phyloP scores from a whole-genome alignment of 2,888 invertebrate genomes.

The Orthosia gothica region DNA sequence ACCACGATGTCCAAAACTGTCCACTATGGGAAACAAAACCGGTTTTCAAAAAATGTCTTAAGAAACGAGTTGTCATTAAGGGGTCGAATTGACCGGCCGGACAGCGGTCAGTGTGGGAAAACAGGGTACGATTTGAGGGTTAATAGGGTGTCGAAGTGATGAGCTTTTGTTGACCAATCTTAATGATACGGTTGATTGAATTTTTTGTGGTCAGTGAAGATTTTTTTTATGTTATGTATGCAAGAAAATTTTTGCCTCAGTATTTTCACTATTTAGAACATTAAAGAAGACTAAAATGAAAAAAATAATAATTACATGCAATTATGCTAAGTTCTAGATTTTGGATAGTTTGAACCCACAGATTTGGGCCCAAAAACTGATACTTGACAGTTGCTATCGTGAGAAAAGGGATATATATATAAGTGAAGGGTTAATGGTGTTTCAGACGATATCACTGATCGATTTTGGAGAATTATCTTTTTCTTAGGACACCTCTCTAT shows the following conservation, averaged over 20 bases:
- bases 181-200: slow-evolving; percentile 33
- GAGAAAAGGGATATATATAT: neutral
- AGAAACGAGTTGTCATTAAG: slow-evolving; percentile 67
- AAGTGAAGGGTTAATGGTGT: neutral
- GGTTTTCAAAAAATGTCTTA: slow-evolving; percentile 73
- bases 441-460: neutral
- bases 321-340: too few species aligned
- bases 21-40: slow-evolving; percentile 77
- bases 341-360: neutral
- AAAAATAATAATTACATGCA: too few species aligned
- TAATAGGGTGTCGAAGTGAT: slow-evolving; percentile 46
- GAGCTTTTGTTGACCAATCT: slow-evolving; percentile 48
- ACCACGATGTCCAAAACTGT: slow-evolving; percentile 70
- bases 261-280: too few species aligned
- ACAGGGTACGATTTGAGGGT: slow-evolving; percentile 56
- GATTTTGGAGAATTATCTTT: neutral
- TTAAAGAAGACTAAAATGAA: neutral
- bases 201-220: neutral
- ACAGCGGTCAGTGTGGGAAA: slow-evolving; percentile 81
- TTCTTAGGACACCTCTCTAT: neutral
- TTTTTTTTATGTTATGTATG: neutral
- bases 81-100: slow-evolving; percentile 74
- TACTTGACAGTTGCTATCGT: neutral
- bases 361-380: neutral
- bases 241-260: too few species aligned